Evolutionary conservation across 2,888 invertebrate genomes (phyloP).

Genomic region (Euzophera pinguis): DNA sequence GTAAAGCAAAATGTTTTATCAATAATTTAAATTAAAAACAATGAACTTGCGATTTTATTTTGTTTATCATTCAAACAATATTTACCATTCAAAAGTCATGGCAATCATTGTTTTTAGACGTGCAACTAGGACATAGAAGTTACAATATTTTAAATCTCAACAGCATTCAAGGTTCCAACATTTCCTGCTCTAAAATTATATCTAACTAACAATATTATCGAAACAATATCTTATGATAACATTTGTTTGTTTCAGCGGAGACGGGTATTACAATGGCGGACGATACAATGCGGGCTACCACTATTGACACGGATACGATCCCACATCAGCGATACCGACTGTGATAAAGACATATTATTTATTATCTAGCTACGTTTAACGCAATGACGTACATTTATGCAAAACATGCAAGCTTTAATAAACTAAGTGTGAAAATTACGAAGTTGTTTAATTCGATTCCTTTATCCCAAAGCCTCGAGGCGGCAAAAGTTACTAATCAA

Average conservation of each 20-base stretch:
- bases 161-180: not conserved
- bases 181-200: slow-evolving; percentile 12
- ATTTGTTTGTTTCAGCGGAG: slow-evolving; percentile 35
- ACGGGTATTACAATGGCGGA: slow-evolving; percentile 43
- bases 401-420: slow-evolving; percentile 11
- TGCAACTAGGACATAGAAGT: too few species aligned
- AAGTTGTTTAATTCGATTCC: not conserved
- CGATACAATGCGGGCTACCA: slow-evolving; percentile 43
- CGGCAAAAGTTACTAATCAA: not conserved
- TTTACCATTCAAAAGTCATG: too few species aligned
- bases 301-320: slow-evolving; percentile 27
- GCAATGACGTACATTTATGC: not conserved
- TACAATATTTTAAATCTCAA: too few species aligned
- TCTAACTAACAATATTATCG: slow-evolving; percentile 10
- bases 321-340: slow-evolving; percentile 11
- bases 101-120: too few species aligned
- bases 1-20: slow-evolving; percentile 20
- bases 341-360: slow-evolving; percentile 12
- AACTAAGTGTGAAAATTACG: slow-evolving; percentile 7
- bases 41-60: too few species aligned
- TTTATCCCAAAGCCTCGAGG: not conserved
- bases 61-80: too few species aligned
- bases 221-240: slow-evolving; percentile 9
- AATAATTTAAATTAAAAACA: too few species aligned
- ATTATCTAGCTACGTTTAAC: slow-evolving; percentile 4